Percentiles rank a stretch among this genome's conserved stretches.
Evolutionary conservation across 1,140 invertebrate genomes (phyloP).

Genomic region (Drosophila pachea): DNA sequence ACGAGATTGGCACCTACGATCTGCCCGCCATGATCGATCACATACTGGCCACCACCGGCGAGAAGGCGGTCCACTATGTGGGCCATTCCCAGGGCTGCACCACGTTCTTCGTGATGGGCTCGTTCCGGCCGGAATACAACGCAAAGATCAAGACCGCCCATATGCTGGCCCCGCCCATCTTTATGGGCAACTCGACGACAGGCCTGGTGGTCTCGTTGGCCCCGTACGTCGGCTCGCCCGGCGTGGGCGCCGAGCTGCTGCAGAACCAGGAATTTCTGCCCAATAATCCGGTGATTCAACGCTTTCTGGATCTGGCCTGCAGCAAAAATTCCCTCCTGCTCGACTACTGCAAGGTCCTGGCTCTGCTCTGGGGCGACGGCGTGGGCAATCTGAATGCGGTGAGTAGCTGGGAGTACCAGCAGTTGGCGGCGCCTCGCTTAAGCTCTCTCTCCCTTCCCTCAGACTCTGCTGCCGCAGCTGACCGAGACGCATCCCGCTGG

Average conservation of each 20-base stretch:
- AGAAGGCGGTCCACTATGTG: slow-evolving; percentile 82
- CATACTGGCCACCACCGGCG: slow-evolving; percentile 81
- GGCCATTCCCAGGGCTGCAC: slow-evolving; percentile 84
- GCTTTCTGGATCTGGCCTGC: slow-evolving; percentile 58
- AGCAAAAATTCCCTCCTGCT: slow-evolving; percentile 51
- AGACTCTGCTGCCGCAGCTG: slow-evolving; percentile 64
- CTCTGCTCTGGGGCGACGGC: slow-evolving; percentile 56
- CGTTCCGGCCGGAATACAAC: slow-evolving; percentile 82
- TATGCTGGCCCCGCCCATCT: slow-evolving; percentile 82
- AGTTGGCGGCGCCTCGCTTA: too few species aligned
- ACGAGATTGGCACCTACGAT: slow-evolving; percentile 86
- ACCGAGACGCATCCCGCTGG: slow-evolving; percentile 78
- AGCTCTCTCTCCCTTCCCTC: neutral
- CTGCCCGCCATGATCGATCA: slow-evolving; percentile 85
- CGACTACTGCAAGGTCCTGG: slow-evolving; percentile 58
- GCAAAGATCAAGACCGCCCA: slow-evolving; percentile 80
- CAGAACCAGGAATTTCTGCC: slow-evolving; percentile 67
- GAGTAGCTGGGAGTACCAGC: neutral
- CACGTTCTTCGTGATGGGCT: slow-evolving; percentile 80
- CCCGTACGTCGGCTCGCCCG: slow-evolving; percentile 41
- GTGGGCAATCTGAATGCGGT: slow-evolving; percentile 61
- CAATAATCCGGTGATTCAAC: slow-evolving; percentile 51
- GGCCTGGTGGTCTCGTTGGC: slow-evolving; percentile 72
- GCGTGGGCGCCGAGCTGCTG: slow-evolving; percentile 40
- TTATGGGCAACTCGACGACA: slow-evolving; percentile 80